phyloP scores from a whole-genome alignment of 2,113 vertebrate genomes.

The Holacanthus passer region DNA sequence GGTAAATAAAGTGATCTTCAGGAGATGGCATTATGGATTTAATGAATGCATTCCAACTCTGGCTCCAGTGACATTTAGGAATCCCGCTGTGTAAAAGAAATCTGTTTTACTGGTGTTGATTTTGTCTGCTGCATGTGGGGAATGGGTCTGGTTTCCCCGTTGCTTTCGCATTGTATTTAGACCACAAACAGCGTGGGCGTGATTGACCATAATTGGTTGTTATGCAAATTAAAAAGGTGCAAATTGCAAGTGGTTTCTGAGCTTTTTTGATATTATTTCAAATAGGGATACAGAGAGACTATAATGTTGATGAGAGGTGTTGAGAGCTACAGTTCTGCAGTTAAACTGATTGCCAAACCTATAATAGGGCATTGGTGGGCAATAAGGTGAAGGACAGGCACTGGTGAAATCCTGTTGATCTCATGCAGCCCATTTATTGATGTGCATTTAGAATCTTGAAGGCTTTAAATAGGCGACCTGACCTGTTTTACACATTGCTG shows the following conservation, averaged over 20 bases:
- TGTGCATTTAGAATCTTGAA: slow-evolving; percentile 21
- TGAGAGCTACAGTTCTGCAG: slow-evolving; percentile 35
- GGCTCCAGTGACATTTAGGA: slow-evolving; percentile 18
- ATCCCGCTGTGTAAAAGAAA: slow-evolving; percentile 34
- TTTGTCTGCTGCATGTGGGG: slow-evolving; percentile 20
- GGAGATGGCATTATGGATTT: slow-evolving; percentile 25
- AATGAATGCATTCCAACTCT: slow-evolving; percentile 20
- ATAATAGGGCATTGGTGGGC: slow-evolving; percentile 22
- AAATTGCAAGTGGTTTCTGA: slow-evolving; percentile 35
- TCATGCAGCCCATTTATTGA: slow-evolving; percentile 24
- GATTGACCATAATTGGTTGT: slow-evolving; percentile 53
- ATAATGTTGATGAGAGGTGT: slow-evolving; percentile 30
- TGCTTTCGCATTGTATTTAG: slow-evolving; percentile 29
- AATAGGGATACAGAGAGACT: slow-evolving; percentile 26
- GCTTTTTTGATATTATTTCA: slow-evolving; percentile 26
- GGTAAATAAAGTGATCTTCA: slow-evolving; percentile 35
- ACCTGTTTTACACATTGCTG: neutral
- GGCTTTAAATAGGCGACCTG: slow-evolving; percentile 2
- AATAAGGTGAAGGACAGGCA: slow-evolving; percentile 34
- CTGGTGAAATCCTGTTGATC: slow-evolving; percentile 34
- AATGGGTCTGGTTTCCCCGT: slow-evolving; percentile 3
- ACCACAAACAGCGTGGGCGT: slow-evolving; percentile 16
- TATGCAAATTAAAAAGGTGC: slow-evolving; percentile 33
- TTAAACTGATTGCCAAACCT: slow-evolving; percentile 39
- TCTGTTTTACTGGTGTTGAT: slow-evolving; percentile 18